These are phyloP conservation scores for Drosophila prolongata DNA, from an alignment of 2,888 invertebrate species.

Conservation along the genomic window DNA sequence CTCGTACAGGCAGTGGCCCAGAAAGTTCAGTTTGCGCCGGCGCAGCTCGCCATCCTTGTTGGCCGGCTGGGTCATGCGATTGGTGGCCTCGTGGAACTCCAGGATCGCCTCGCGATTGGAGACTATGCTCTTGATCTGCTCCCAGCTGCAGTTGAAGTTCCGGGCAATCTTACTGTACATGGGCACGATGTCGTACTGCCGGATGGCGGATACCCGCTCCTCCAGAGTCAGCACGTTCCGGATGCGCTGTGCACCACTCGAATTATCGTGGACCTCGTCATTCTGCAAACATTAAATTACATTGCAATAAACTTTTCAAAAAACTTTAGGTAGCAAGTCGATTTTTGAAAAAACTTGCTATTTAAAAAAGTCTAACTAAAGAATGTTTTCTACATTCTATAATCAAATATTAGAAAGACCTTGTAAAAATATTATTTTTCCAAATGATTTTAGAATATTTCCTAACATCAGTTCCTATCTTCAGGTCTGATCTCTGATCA, in stretches of 20 bases:
- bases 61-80: slow-evolving; percentile 44
- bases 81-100: slow-evolving; percentile 78
- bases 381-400: too few relatives aligned
- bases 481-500: too few relatives aligned
- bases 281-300: slow-evolving; percentile 34
- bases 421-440: too few relatives aligned
- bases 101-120: slow-evolving; percentile 78
- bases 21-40: slow-evolving; percentile 74
- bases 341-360: too few relatives aligned
- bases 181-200: slow-evolving; percentile 81
- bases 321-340: too few relatives aligned
- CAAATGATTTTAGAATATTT: too few relatives aligned
- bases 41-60: slow-evolving; percentile 66
- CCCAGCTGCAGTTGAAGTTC: slow-evolving; percentile 83
- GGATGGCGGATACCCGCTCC: slow-evolving; percentile 81
- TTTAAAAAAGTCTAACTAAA: too few relatives aligned
- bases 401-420: too few relatives aligned
- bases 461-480: too few relatives aligned
- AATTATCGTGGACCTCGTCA: slow-evolving; percentile 33
- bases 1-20: slow-evolving; percentile 82
- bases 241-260: slow-evolving; percentile 56
- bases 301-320: too few relatives aligned
- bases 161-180: slow-evolving; percentile 82
- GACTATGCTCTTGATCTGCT: slow-evolving; percentile 82
- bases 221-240: slow-evolving; percentile 80